Evolutionary conservation across 2,113 vertebrate species (phyloP).

Genomic region (Crotalus tigris): DNA sequence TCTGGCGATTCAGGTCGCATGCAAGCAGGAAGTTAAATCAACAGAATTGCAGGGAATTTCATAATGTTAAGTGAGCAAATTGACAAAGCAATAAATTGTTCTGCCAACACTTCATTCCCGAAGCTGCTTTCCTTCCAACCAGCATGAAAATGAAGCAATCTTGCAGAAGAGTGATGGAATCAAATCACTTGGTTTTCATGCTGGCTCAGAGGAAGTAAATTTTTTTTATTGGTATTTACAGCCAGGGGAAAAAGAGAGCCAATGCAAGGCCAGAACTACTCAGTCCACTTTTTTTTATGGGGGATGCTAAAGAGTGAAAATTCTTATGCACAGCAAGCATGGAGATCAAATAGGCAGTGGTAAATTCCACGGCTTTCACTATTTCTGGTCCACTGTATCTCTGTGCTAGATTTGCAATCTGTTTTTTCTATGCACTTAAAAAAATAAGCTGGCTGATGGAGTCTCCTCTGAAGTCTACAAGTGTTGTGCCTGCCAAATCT

Average conservation of each 20-base stretch:
- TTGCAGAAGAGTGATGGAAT: background rate
- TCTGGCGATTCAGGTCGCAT: background rate
- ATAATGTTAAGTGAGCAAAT: background rate
- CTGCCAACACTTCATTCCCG: background rate
- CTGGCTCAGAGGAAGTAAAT: background rate
- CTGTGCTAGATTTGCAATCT: background rate
- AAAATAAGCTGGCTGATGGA: background rate
- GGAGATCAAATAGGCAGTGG: background rate
- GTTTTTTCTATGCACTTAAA: background rate
- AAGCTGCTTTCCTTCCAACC: background rate
- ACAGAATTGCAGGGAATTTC: background rate
- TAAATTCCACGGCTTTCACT: background rate
- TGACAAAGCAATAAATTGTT: background rate
- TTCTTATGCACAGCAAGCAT: background rate
- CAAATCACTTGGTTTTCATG: background rate
- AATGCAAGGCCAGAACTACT: background rate
- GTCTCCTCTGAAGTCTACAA: background rate
- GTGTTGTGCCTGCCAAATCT: background rate
- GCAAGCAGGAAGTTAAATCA: background rate
- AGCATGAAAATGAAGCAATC: background rate
- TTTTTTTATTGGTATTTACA: no score
- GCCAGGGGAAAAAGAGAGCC: background rate
- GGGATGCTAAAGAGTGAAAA: background rate
- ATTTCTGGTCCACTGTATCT: background rate
- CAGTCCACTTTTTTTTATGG: background rate